Base-by-base conservation (phyloP, 2,113 vertebrate genomes). In the Ptilonorhynchus violaceus region DNA sequence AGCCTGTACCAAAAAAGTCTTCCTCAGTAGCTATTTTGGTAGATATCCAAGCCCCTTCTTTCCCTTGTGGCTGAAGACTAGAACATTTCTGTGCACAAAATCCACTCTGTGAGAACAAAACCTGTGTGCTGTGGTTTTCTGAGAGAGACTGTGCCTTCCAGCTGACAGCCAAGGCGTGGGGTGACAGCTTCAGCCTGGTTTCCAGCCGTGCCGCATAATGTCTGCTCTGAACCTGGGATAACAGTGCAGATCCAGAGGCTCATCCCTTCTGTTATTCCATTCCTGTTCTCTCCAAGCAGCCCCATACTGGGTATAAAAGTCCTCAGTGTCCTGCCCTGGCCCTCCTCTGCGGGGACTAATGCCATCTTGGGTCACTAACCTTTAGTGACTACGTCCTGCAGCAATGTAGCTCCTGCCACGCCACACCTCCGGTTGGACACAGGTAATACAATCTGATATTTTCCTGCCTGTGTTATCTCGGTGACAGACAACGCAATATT, bases 361-460 rank as follows among this genome's bases (percentile, higher is more conserved):
- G 60, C 91, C 64, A 74, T 75, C 73, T 87, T 93, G 91, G 92
- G 83, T 87, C 83, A 80, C 76, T 84, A 93, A 89, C 85, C 68
- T 92, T 79, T 58, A 27, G n/a, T 91, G 73, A 62, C 87, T 75
- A 13, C 73, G 93, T 90, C 83, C 87, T 70, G 56, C 73, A 76
- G 89, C 92, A 90, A 21, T 79, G 77, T 66, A 59, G 77, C 88
- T 90, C 76, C 74, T 46, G 86, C 92, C 50, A 74, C 10, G 69
- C 85, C 93, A 85, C 95, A 94, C 92, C 95, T 94, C 95, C 25
- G 3, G 82, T 42, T 16, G 31, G 89, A 96, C 93, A 81, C 95
- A 96, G 95, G 96, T 96, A 96, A 96, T 93, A 92, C 90, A 94
- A 96, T 96, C 96, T 91, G 95, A n/a, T 93, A 63, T 94, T 96